Conservation (phyloP, 1,140 invertebrate species). For the Tyrophagus putrescentiae region DNA sequence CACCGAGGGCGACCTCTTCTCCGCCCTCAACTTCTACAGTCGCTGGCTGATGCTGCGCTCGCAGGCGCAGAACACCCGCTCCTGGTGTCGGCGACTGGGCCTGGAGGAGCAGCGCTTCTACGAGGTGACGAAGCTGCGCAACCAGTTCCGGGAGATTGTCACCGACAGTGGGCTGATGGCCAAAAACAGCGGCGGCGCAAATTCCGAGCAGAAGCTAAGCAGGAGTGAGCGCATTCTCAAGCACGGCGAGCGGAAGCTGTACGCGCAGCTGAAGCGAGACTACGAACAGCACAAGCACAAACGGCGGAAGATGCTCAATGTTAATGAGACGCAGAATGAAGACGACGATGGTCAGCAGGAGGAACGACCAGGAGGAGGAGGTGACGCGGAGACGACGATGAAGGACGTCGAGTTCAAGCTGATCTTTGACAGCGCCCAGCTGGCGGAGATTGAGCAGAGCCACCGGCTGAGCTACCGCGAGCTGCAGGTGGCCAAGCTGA, state of each 20-base stretch:
- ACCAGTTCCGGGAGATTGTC: constrained; percentile 72
- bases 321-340: constrained; percentile 37
- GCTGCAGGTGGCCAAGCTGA: constrained; percentile 71
- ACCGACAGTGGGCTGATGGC: constrained; percentile 15
- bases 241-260: constrained; percentile 69
- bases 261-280: constrained; percentile 60
- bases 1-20: constrained; percentile 88
- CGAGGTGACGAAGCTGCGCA: constrained; percentile 78
- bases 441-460: constrained; percentile 36
- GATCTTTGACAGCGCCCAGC: constrained; percentile 31
- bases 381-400: constrained; percentile 46
- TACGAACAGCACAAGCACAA: constrained; percentile 46
- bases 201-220: constrained; percentile 25
- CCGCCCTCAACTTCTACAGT: constrained; percentile 69
- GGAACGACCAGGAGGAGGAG: too few species aligned
- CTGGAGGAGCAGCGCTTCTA: constrained; percentile 92
- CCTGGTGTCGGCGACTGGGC: constrained; percentile 72
- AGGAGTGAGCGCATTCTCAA: constrained; percentile 59
- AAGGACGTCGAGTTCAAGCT: constrained; percentile 61
- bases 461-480: constrained; percentile 51
- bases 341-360: constrained; percentile 38
- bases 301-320: constrained; percentile 53
- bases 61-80: constrained; percentile 39
- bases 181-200: background rate
- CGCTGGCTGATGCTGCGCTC: constrained; percentile 70